phyloP scores from a whole-genome alignment of 37 sponge, comb jelly and placozoan genomes.

The Haliclona indistincta region DNA sequence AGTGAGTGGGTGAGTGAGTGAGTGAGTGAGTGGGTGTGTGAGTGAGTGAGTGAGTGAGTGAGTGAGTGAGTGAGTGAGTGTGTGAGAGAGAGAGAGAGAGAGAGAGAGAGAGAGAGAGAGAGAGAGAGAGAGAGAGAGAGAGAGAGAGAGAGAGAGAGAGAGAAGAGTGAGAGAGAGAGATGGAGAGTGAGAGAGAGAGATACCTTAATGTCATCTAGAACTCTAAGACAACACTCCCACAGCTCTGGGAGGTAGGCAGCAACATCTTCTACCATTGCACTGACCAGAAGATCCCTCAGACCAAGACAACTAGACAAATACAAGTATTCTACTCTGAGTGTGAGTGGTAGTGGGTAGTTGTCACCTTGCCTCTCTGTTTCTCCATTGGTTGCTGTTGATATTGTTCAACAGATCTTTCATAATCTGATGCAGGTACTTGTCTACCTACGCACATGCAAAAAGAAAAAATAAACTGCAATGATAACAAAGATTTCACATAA shows the following conservation, averaged over 20 bases:
- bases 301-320: conserved; percentile 58
- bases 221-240: conserved; percentile 82
- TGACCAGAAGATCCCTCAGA: conserved; percentile 65
- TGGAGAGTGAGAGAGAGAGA: too few relatives aligned
- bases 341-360: background rate
- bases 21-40: too few relatives aligned
- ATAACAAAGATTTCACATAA: background rate
- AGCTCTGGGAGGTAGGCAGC: conserved; percentile 64
- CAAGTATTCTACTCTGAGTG: background rate
- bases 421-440: conserved; percentile 60
- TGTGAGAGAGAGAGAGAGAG: background rate
- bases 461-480: background rate
- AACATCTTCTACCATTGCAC: conserved; percentile 26
- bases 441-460: conserved; percentile 38
- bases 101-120: background rate
- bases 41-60: too few relatives aligned
- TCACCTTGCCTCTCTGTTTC: conserved; percentile 79
- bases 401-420: conserved; percentile 63
- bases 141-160: background rate
- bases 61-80: too few relatives aligned
- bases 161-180: too few relatives aligned
- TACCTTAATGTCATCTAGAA: conserved; percentile 91
- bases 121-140: background rate
- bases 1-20: too few relatives aligned
- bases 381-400: conserved; percentile 70